Base-by-base conservation (phyloP, 30 jellyfish, hydroid and myxozoan species). In the Chrysaora quinquecirrha region DNA sequence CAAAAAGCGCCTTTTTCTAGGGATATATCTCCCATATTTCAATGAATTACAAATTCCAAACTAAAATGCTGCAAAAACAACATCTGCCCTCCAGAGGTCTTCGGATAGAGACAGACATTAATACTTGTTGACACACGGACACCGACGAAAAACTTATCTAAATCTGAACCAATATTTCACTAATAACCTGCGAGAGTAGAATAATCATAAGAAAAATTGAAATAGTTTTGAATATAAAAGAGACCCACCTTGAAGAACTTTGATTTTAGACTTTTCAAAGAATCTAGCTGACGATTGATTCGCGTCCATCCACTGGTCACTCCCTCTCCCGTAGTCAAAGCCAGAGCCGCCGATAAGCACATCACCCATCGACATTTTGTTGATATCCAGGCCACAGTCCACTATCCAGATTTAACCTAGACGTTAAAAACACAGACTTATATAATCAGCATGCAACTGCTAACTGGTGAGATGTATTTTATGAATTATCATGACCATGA, bases 241-340 rank as follows among this genome's bases (percentile, higher is more conserved):
- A 38, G 14, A 11, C 95, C 23, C 75, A 93, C 99, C 99, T 83
- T 95, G 89, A 28, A 94, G 82, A 43, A 95, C 97, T 31, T 96
- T 88, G 78, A 94, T 94, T 79, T 94, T 94, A 7, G 99, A 94
- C 61, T 94, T 87, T 48, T 94, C 99, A 65, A 87, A 94, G 34
- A 94, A 73, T 64, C 97, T 67, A 10, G 99, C 97, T 16, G 99
- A 94, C 1, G 97, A 85, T 56, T 94, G 99, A 31, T 83, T 74
- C 35, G 98, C 98, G 66, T 94, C 99, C 99, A 94, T 94, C 99
- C 99, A 94, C 64, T 75, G 82, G 75, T 87, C 99, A 73, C 96
- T 87, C 86, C 97, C 99, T 56, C 96, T 83, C 68, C 83, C 96
- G 43, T 80, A 78, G 74, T 71, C 90, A 65, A 60, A 77, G 48